Conservation (phyloP, 2,113 vertebrate genomes). For the Aplodontia rufa region DNA sequence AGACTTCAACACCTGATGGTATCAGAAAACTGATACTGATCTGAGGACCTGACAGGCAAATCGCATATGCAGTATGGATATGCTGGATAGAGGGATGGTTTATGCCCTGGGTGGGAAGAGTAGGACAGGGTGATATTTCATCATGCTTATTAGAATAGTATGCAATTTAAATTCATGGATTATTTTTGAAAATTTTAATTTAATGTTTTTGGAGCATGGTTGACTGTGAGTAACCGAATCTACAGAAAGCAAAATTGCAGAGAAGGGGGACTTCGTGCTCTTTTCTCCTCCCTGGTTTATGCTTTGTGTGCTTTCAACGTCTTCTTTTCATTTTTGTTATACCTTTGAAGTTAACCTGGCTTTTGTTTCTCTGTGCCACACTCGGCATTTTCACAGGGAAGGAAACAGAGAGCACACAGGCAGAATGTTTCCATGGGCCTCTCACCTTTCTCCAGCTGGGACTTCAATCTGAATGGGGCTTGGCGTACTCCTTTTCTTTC, state of each 20-base stretch:
- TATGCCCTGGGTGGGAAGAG: not conserved
- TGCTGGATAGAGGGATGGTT: not conserved
- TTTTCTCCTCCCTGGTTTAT: not conserved
- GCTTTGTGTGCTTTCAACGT: not conserved
- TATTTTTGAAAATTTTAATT: not conserved
- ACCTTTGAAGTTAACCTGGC: not conserved
- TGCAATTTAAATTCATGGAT: not conserved
- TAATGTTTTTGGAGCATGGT: not conserved
- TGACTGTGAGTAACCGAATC: not conserved
- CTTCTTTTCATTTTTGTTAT: slow-evolving; percentile 17
- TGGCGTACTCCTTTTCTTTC: not conserved
- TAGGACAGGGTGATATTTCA: not conserved
- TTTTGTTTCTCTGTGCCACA: not conserved
- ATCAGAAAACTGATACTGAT: not conserved
- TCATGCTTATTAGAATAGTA: not conserved
- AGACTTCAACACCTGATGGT: not conserved
- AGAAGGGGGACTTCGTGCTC: too few relatives aligned
- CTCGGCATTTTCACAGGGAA: not conserved
- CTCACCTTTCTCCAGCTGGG: not conserved
- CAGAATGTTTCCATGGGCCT: not conserved
- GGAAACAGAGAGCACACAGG: not conserved
- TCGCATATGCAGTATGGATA: too few relatives aligned
- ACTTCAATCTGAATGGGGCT: not conserved
- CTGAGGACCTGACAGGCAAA: not conserved
- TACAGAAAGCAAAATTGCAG: not conserved